Evolutionary conservation across 2,888 invertebrate genomes (phyloP), one percentile per base, ranked within the genome.

Genomic region (Sabatieria punctata): DNA sequence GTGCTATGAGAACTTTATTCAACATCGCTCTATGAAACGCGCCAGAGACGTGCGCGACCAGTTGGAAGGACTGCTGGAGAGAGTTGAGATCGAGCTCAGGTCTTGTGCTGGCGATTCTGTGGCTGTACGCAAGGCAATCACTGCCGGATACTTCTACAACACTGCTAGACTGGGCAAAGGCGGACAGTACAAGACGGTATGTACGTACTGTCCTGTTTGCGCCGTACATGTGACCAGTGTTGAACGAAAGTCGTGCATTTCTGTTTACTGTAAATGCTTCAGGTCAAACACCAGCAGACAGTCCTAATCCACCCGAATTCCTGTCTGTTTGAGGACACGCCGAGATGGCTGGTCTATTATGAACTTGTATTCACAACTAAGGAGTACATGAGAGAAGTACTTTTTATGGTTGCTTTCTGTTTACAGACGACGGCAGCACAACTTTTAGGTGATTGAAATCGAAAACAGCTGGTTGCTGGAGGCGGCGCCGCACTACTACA

Each of bases 361-460:
- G 95, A 97, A 67, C 72, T 97, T 44, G 95, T 99, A 0, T 88
- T 95, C 65, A 97, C 97, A 1, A 89, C 91, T 0, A 97, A 97
- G 65, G 95, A 99, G 67, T 99, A 85, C 64, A 97, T 97, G 97
- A n/a, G n/a, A n/a, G n/a, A n/a, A n/a, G n/a, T n/a, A n/a, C n/a
- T n/a, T n/a, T n/a, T n/a, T n/a, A n/a, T n/a, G n/a, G n/a, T n/a
- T n/a, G n/a, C n/a, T n/a, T n/a, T n/a, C n/a, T n/a, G n/a, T n/a
- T n/a, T n/a, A n/a, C n/a, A n/a, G n/a, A n/a, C n/a, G n/a, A n/a
- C n/a, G n/a, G n/a, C n/a, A n/a, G n/a, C n/a, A n/a, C n/a, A n/a
- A n/a, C n/a, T n/a, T 57, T 11, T 57, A 76, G 74, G 80, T 88
- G 2, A 85, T 88, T 46, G 89, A 91, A 72, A 95, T 99, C 56